Evolutionary conservation across 2,113 vertebrate genomes (phyloP).

Genomic region (Smithornis capensis): DNA sequence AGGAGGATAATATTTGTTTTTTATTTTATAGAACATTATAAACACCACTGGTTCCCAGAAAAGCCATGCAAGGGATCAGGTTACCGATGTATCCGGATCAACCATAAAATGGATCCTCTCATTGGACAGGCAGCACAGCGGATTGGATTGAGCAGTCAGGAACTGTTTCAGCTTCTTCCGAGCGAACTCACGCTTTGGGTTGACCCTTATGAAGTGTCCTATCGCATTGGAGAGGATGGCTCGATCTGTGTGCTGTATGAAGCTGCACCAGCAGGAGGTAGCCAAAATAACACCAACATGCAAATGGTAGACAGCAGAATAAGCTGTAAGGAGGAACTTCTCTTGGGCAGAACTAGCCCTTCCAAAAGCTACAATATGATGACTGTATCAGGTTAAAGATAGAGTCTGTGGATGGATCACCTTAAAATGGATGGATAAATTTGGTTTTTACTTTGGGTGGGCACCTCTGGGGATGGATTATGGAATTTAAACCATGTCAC

Average conservation of each 20-base stretch:
- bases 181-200: conserved; percentile 99
- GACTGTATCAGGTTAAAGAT: conserved; percentile 98
- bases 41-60: conserved; percentile 99
- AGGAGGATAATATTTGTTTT: conserved; percentile 43
- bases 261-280: conserved; percentile 82
- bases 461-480: conserved; percentile 87
- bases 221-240: conserved; percentile 97
- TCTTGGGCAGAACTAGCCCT: conserved; percentile 94
- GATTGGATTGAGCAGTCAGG: conserved; percentile 96
- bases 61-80: conserved; percentile 97
- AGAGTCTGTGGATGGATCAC: conserved; percentile 86
- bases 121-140: conserved; percentile 95
- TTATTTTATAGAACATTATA: conserved; percentile 89
- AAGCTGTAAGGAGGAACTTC: conserved; percentile 99
- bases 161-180: conserved; percentile 96
- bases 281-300: conserved; percentile 77
- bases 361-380: conserved; percentile 99
- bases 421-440: conserved; percentile 94
- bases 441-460: conserved; percentile 89
- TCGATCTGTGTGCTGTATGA: conserved; percentile 99
- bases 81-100: conserved; percentile 99
- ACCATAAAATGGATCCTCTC: conserved; percentile 99
- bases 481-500: conserved; percentile 85
- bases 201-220: conserved; percentile 98
- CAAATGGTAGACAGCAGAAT: conserved; percentile 94